A percentile compares a stretch with the other conserved stretches of the same genome.
phyloP scores from a whole-genome alignment of 2,888 invertebrate species.

The Mythimna lalbum region DNA sequence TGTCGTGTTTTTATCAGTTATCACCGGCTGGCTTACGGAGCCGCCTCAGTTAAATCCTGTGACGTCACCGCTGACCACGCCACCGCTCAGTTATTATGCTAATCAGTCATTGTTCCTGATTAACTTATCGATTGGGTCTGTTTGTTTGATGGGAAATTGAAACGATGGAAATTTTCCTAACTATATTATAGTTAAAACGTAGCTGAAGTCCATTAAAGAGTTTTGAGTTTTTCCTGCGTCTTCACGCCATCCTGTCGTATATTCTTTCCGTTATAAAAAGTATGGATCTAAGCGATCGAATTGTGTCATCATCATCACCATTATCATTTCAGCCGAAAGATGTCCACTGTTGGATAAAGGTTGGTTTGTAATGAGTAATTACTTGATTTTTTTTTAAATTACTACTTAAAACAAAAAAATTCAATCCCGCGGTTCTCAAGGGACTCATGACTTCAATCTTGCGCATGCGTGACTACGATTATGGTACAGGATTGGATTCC shows the following conservation, averaged over 20 bases:
- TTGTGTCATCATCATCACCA: no score
- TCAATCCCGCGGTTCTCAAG: no score
- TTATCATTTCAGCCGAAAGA: no score
- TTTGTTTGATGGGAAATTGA: not conserved
- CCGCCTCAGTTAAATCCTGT: conserved; percentile 67
- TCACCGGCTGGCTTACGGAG: conserved; percentile 68
- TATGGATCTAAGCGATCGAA: not conserved
- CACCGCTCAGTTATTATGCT: conserved; percentile 53
- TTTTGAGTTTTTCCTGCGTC: not conserved
- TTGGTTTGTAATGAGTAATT: no score
- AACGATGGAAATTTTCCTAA: not conserved
- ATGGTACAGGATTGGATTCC: no score
- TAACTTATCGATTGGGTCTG: conserved; percentile 14
- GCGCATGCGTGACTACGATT: no score
- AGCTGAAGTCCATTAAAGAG: not conserved
- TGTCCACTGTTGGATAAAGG: no score
- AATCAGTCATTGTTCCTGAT: conserved; percentile 35
- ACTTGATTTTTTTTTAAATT: no score
- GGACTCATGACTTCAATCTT: no score
- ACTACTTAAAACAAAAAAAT: no score
- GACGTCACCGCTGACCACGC: conserved; percentile 64
- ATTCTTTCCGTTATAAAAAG: not conserved
- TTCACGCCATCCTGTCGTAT: not conserved
- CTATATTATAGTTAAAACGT: not conserved
- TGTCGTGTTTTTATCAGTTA: conserved; percentile 73